Evolutionary conservation across 2,797 vertebrate genomes (phyloP), one percentile per base, ranked within the genome.

Genomic region (Percopsis omiscomaycus): DNA sequence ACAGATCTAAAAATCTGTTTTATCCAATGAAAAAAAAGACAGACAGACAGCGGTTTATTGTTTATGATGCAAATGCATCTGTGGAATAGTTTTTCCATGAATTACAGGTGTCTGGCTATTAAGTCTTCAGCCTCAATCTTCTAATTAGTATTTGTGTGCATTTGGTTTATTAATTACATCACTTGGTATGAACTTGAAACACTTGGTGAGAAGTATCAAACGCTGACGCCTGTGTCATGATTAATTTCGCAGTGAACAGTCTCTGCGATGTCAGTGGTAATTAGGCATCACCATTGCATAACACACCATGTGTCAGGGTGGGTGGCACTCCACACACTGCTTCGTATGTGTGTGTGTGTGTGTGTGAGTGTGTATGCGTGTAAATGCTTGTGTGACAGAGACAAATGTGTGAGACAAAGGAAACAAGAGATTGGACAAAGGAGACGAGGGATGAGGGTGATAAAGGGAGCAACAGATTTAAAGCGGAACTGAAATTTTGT

Each of bases 201-300:
- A 77, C 84, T 83, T 84, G 80, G 86, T 74, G 80, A 83, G 83
- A 86, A 87, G 87, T 54, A 89, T 90, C 82, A 84, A 89, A 89
- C 88, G 80, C 89, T 90, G 90, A 92, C 84, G 86, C 86, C 84
- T 86, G 86, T 86, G 89, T 88, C 86, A 88, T 93, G 92, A 93
- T 93, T 92, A 88, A 93, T 93, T 92, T 93, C 86, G 81, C 91
- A 84, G 89, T 87, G 87, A 92, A 91, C 90, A 90, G 89, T 92
- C 89, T 92, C 88, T 45, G 87, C 89, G 89, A 91, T 93, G 91
- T 92, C 91, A 91, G 87, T 91, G 90, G 90, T 91, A 92, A 93
- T 92, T 92, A 93, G 88, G 89, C 89, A 90, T 90, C 89, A 90
- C 88, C 91, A 84, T 93, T 94, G 89, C 91, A 89, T 93, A 93